Conservation (phyloP, 2,797 vertebrate genomes). For the Tangara arthus region DNA sequence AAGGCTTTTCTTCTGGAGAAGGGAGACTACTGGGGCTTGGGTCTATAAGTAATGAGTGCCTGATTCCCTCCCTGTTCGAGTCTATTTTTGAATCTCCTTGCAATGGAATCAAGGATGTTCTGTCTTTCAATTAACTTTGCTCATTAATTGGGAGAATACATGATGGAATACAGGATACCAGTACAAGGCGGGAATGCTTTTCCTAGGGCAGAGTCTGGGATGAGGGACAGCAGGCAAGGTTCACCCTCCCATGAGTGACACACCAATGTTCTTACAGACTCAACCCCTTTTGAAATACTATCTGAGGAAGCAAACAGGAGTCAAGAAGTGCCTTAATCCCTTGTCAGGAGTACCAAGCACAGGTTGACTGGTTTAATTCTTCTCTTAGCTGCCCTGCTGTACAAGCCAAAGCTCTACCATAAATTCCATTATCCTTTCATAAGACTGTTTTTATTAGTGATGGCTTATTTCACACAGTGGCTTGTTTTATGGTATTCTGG, state of each 20-base stretch:
- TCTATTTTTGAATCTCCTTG: neutral
- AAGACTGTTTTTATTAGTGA: neutral
- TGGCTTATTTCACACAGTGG: neutral
- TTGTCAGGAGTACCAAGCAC: neutral
- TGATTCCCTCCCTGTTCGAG: neutral
- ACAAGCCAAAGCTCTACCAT: neutral
- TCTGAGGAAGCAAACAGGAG: neutral
- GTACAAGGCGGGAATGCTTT: neutral
- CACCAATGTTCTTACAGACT: neutral
- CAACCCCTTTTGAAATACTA: neutral
- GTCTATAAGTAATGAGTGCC: neutral
- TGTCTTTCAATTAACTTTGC: neutral
- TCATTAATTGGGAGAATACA: neutral
- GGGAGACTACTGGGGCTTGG: neutral
- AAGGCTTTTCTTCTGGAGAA: neutral
- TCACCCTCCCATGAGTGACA: neutral
- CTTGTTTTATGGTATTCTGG: neutral
- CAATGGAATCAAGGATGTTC: neutral
- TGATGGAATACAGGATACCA: neutral
- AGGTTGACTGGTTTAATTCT: neutral
- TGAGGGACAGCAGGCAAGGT: neutral
- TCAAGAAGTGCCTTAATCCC: neutral
- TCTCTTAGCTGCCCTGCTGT: neutral
- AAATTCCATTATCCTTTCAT: neutral
- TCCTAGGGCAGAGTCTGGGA: neutral